A percentile compares a stretch with the other conserved stretches of the same genome.
Conservation (phyloP, 2,888 invertebrate genomes). For the Drosophila nr. medialis region DNA sequence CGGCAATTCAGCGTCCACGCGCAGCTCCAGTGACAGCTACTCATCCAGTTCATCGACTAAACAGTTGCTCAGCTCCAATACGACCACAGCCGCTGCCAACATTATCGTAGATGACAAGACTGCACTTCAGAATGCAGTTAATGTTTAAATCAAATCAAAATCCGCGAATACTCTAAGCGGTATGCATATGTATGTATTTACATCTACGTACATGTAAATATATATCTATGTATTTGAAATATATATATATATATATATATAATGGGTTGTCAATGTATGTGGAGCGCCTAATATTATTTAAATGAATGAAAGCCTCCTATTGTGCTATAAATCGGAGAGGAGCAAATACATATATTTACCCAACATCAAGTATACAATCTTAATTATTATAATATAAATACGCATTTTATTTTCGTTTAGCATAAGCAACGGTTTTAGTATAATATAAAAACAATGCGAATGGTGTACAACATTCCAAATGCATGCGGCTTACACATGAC, state of each 20-base stretch:
- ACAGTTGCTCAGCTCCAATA: constrained; percentile 87
- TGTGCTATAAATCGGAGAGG: constrained; percentile 6
- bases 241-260: neutral
- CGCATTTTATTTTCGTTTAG: constrained; percentile 5
- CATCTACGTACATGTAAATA: constrained; percentile 10
- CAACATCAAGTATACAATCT: constrained; percentile 14
- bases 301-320: neutral
- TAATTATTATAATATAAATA: constrained; percentile 12
- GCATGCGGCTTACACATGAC: constrained; percentile 19
- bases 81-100: constrained; percentile 80
- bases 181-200: constrained; percentile 9
- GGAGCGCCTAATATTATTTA: constrained; percentile 6
- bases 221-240: neutral
- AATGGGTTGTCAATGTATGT: constrained; percentile 1
- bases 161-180: constrained; percentile 4
- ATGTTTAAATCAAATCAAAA: constrained; percentile 71
- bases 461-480: constrained; percentile 13
- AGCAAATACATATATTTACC: constrained; percentile 9
- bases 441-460: neutral
- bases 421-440: constrained; percentile 2
- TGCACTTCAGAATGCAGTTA: constrained; percentile 83
- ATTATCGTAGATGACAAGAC: constrained; percentile 84
- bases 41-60: constrained; percentile 92
- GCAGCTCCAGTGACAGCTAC: constrained; percentile 93
- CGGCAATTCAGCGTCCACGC: constrained; percentile 84